Evolutionary conservation across 2,113 vertebrate species (phyloP).

Genomic region (Microcebus griseorufus): DNA sequence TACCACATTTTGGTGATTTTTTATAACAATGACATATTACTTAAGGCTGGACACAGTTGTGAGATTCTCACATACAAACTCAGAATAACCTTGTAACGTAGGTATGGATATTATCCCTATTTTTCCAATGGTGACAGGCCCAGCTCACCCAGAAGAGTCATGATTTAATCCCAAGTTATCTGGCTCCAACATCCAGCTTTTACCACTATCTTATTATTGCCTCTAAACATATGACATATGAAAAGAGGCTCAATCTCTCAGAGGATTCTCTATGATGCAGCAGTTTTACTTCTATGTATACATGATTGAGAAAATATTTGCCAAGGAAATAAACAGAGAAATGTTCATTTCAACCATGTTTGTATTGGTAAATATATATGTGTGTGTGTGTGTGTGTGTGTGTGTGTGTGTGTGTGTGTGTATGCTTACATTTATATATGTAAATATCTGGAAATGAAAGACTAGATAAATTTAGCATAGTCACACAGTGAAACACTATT

Average conservation of each 20-base stretch:
- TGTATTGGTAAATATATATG: not conserved
- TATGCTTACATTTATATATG: not conserved
- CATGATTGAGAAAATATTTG: not conserved
- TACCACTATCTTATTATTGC: not conserved
- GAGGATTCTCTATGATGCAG: not conserved
- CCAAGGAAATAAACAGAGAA: slow-evolving; percentile 18
- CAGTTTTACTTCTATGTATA: not conserved
- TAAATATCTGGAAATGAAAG: not conserved
- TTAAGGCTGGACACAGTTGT: not conserved
- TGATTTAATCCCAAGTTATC: not conserved
- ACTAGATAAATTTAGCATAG: not conserved
- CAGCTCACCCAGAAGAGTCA: not conserved
- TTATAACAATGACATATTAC: not conserved
- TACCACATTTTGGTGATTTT: not conserved
- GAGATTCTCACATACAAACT: not conserved
- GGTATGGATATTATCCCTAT: not conserved
- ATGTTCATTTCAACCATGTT: not conserved
- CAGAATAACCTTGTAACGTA: not conserved
- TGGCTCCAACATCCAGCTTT: not conserved
- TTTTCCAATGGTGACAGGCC: not conserved
- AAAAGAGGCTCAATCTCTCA: not conserved
- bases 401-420: too few species aligned
- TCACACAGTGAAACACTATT: not conserved
- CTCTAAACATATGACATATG: not conserved
- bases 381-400: not conserved